Base-by-base conservation (phyloP, 2,888 invertebrate species). In the Cosmia pyralina region DNA sequence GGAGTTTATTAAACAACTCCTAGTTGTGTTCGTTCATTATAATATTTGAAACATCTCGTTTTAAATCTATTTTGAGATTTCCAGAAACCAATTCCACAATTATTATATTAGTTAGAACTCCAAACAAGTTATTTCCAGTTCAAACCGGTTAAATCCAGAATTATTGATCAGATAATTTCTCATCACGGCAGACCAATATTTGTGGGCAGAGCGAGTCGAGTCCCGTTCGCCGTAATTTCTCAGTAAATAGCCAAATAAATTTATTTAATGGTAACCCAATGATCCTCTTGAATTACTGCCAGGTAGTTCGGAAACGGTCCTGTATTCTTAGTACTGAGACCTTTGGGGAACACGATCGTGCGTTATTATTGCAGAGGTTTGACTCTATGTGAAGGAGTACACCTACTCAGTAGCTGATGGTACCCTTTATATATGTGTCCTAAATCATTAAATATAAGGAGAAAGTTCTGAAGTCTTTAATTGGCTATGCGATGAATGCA, bases 191-290 rank as follows among this genome's bases (percentile, higher is more conserved):
- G 59, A 46, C 84, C 79, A 74, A 79, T 76, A 82, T 82, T 82
- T 79, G 82, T 75, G 72, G 81, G 65, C 58, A 69, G 64, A 58
- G 59, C 72, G 53, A 63, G 46, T 74, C 67, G 59, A 67, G 58
- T 69, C 75, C 72, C 74, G 60, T 62, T 83, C 53, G 63, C 72
- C 71, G 74, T 84, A 84, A 84, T 84, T 79, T 74, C 69, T 77
- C 63, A 11, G 84, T 84, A 82, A 84, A 84, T 71, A 84, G 74
- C 68, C 68, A 79, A 82, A 83, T 84, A 81, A 79, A 83, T 83
- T 83, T 84, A 81, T 83, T 83, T 84, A 83, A 84, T 79, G 83
- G 82, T 72, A 67, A 77, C 74, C 72, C 73, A 72, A 70, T 77
- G 83, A 79, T 82, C 84, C 72, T 62, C 62, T 34, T 75, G 79